Base-by-base conservation (phyloP, 2,888 invertebrate species). In the Scaptomyza flava region DNA sequence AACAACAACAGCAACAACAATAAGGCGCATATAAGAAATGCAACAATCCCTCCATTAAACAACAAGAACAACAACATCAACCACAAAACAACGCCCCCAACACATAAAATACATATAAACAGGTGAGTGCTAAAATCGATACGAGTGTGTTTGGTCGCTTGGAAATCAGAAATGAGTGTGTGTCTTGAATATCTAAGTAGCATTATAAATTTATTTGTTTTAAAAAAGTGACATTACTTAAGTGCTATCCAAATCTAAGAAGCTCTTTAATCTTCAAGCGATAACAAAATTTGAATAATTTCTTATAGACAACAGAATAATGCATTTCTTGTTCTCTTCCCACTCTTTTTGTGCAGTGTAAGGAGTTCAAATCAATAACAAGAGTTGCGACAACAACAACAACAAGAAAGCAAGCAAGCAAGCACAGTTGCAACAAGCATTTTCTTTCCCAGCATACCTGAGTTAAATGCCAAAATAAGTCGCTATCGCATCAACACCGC, bases 31-130 rank as follows among this genome's bases (percentile, higher is more conserved):
- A 46, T 17, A 64, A 56, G 54, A 70, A 75, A 62, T 75, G 69
- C 85, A 84, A 75, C 81, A 89, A 88, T 89, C 89, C 89, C 90
- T 89, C 89, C 89, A 89, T 83, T 79, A 77, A 89, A 77, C 79
- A 72, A 48, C 30, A 56, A 52, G 31, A 62, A 62, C 30, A 56
- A 52, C 36, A 62, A 62, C 52, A 73, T 52, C 36, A 46, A 59
- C 42, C 56, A 46, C 45, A 36, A 59, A 54, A 41, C 17, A 68
- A 68, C 50, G 61, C 38, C 51, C 51, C 57, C 72, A 6, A 45
- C 58, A 53, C 41, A 31, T 34, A 56, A 51, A 46, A 56, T 27
- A 27, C 42, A 41, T 34, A 45, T 43, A 38, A 63, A 54, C 66
- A 84, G 82, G 80, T 72, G 47, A 62, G 71, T 68, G 17, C 0